Percentiles rank a stretch among this genome's conserved stretches.
Conservation (phyloP, 2,888 invertebrate genomes). For the Plebejus argus region DNA sequence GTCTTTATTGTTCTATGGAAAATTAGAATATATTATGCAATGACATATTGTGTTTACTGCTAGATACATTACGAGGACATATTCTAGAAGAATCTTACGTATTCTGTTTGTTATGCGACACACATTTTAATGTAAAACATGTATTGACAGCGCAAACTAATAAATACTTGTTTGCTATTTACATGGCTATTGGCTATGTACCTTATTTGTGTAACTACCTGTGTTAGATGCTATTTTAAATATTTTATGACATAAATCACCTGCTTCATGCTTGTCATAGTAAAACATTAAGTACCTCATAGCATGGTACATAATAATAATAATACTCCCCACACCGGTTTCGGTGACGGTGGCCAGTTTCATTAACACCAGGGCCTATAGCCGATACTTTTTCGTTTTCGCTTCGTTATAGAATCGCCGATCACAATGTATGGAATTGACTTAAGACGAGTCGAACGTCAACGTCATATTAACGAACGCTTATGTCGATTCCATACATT, state of each 20-base stretch:
- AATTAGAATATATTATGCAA: not conserved
- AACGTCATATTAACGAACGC: too few relatives aligned
- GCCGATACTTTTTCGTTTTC: too few relatives aligned
- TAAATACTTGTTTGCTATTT: slow-evolving; percentile 14
- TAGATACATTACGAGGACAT: not conserved
- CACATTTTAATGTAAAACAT: slow-evolving; percentile 23
- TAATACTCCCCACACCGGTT: too few relatives aligned
- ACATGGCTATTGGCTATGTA: not conserved
- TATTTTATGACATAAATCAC: slow-evolving; percentile 3
- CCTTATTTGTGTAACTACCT: not conserved
- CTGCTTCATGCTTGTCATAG: not conserved
- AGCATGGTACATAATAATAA: too few relatives aligned
- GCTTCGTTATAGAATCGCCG: too few relatives aligned
- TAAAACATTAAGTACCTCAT: not conserved
- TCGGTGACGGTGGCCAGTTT: too few relatives aligned
- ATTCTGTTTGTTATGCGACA: slow-evolving; percentile 26
- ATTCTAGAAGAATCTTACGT: slow-evolving; percentile 13
- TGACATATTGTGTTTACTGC: not conserved
- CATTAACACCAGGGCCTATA: too few relatives aligned
- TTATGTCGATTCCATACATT: too few relatives aligned
- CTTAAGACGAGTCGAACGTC: too few relatives aligned
- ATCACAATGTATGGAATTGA: too few relatives aligned
- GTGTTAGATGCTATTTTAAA: not conserved
- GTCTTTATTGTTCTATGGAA: not conserved
- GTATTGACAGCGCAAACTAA: slow-evolving; percentile 14